phyloP scores from a whole-genome alignment of 2,888 invertebrate species.

The Melinopterus prodromus region DNA sequence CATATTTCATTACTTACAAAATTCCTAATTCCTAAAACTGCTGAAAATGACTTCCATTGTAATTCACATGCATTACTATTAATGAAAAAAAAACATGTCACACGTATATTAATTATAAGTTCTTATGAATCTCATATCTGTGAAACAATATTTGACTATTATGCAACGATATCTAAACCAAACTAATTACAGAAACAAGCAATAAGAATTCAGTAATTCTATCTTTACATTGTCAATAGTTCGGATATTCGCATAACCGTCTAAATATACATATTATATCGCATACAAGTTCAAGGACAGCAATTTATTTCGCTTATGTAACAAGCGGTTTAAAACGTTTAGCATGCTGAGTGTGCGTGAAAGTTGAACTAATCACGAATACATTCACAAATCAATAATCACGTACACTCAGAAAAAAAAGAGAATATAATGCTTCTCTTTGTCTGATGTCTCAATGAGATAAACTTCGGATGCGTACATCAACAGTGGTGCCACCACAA shows the following conservation, averaged over 20 bases:
- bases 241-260: not conserved
- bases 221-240: not conserved
- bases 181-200: slow-evolving; percentile 4
- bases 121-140: not conserved
- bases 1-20: too few species aligned
- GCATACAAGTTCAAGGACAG: not conserved
- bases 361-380: not conserved
- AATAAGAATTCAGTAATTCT: not conserved
- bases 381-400: not conserved
- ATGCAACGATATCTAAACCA: not conserved
- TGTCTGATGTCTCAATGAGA: not conserved
- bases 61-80: too few species aligned
- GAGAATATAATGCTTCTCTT: too few species aligned
- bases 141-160: not conserved
- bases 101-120: too few species aligned
- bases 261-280: not conserved
- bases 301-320: not conserved
- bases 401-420: not conserved
- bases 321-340: not conserved
- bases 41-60: too few species aligned
- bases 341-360: not conserved
- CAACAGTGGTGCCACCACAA: not conserved
- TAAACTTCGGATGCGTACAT: not conserved
- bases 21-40: too few species aligned
- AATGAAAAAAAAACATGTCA: too few species aligned